Evolutionary conservation across 1,140 invertebrate genomes (phyloP).

Genomic region (Drosophila bipectinata): DNA sequence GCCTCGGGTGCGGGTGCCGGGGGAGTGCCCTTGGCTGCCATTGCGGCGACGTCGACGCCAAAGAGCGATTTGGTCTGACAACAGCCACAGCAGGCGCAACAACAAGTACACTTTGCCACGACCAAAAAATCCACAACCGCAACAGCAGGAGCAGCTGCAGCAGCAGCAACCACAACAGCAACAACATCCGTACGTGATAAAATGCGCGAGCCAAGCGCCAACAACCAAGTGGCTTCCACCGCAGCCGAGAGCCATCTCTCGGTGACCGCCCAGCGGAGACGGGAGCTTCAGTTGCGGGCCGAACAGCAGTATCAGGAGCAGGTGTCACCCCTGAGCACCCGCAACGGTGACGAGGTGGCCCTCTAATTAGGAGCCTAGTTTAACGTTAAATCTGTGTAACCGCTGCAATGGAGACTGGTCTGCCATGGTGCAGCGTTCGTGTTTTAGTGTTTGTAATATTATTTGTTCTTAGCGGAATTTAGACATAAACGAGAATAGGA

Average conservation of each 20-base stretch:
- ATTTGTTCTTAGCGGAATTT: slow-evolving; percentile 65
- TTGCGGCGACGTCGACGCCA: slow-evolving; percentile 46
- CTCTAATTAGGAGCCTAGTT: slow-evolving; percentile 60
- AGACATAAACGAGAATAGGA: slow-evolving; percentile 32
- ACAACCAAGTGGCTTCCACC: slow-evolving; percentile 60
- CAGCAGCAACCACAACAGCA: slow-evolving; percentile 15
- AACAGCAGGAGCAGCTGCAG: slow-evolving; percentile 15
- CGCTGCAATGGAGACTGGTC: slow-evolving; percentile 54
- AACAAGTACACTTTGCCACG: slow-evolving; percentile 1
- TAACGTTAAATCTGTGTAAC: slow-evolving; percentile 26
- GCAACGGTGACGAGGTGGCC: slow-evolving; percentile 76
- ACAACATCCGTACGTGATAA: slow-evolving; percentile 67
- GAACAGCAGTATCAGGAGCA: slow-evolving; percentile 69
- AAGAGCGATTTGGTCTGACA: slow-evolving; percentile 79
- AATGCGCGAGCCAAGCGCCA: slow-evolving; percentile 61
- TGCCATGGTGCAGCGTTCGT: slow-evolving; percentile 48
- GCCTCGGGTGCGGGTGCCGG: slow-evolving; percentile 12
- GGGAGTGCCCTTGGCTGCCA: slow-evolving; percentile 24
- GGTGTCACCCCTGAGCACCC: slow-evolving; percentile 55
- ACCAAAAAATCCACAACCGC: slow-evolving; percentile 19
- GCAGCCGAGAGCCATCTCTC: slow-evolving; percentile 47
- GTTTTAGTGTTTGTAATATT: slow-evolving; percentile 54
- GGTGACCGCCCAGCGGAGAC: slow-evolving; percentile 71
- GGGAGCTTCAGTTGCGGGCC: slow-evolving; percentile 68
- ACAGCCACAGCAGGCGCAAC: slow-evolving; percentile 37